These are phyloP conservation scores for Pseudochirops cupreus DNA, from an alignment of 2,797 vertebrate species.

Conservation along the genomic window DNA sequence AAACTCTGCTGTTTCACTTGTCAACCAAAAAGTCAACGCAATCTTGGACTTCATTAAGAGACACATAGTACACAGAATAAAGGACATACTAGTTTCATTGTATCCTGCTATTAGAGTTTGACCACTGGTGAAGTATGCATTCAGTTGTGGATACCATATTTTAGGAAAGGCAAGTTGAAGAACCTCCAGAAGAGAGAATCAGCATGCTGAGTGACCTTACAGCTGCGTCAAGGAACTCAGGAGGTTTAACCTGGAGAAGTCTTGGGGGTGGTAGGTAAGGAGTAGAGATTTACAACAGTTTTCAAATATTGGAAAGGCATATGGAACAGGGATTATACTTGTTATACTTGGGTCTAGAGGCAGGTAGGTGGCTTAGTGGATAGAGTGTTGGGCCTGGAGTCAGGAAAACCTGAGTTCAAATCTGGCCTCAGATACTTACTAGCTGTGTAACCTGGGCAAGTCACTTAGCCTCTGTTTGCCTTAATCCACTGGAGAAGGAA, in stretches of 20 bases:
- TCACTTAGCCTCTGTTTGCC: neutral
- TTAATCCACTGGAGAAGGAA: neutral
- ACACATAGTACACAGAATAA: neutral
- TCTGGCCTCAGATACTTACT: neutral
- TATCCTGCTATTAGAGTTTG: neutral
- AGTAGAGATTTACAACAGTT: neutral
- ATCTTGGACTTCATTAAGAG: neutral
- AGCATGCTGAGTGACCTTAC: neutral
- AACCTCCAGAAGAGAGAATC: neutral
- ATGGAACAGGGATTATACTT: neutral
- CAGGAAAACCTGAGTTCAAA: neutral
- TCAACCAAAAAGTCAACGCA: neutral
- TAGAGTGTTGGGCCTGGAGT: neutral
- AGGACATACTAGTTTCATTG: neutral
- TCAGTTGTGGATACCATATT: neutral
- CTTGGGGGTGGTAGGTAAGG: neutral
- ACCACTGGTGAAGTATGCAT: neutral
- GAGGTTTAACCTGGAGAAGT: neutral
- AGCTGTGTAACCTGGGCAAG: neutral
- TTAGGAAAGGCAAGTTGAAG: neutral
- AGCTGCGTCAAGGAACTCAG: neutral
- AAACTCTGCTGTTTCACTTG: neutral
- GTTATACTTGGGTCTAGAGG: neutral
- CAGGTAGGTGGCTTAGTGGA: neutral
- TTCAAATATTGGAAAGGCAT: neutral